A percentile compares a stretch with the other conserved stretches of the same genome.
phyloP scores from a whole-genome alignment of 2,888 invertebrate genomes.

The Gortyna flavago region DNA sequence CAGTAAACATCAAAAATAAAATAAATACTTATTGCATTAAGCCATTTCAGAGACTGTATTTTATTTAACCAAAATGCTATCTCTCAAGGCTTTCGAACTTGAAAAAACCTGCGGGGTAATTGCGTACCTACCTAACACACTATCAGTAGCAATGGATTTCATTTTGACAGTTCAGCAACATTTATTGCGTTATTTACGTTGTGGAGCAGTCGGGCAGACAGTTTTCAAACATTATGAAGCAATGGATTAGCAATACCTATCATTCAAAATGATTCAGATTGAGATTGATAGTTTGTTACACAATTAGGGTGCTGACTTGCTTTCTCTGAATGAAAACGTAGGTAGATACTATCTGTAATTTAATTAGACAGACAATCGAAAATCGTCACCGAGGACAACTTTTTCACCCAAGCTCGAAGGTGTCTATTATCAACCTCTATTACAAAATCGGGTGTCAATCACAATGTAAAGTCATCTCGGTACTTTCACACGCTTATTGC shows the following conservation, averaged over 20 bases:
- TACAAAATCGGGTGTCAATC: conserved; percentile 63
- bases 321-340: conserved; percentile 39
- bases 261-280: too few species aligned
- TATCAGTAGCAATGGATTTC: too few species aligned
- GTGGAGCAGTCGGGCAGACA: too few species aligned
- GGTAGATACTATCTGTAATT: conserved; percentile 35
- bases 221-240: too few species aligned
- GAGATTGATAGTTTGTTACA: too few species aligned
- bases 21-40: conserved; percentile 13
- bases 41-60: conserved; percentile 5
- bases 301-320: too few species aligned
- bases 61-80: background rate
- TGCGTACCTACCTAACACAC: too few species aligned
- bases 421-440: conserved; percentile 63
- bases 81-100: conserved; percentile 1
- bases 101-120: too few species aligned
- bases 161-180: too few species aligned
- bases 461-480: conserved; percentile 76
- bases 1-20: conserved; percentile 2
- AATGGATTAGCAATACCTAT: too few species aligned
- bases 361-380: conserved; percentile 43
- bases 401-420: conserved; percentile 51
- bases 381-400: conserved; percentile 30
- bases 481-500: conserved; percentile 86
- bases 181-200: too few species aligned